Evolutionary conservation across 2,113 vertebrate species (phyloP), one percentile per base, ranked within the genome.

Genomic region (Mobula hypostoma): DNA sequence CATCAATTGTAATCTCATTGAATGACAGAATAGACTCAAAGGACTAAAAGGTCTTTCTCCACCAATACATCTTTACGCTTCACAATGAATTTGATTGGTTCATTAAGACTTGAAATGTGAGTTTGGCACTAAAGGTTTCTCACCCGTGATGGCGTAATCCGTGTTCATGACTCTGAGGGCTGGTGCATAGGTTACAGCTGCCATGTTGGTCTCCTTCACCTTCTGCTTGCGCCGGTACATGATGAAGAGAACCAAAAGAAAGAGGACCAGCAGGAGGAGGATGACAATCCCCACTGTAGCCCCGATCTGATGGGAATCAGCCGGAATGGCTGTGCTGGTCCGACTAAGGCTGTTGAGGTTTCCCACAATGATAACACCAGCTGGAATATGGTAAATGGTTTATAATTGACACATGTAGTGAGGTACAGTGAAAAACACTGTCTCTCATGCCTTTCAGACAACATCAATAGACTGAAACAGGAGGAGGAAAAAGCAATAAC

Each of bases 141-240:
- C 95, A 98, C 98, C 98, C 95, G 98, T 95, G 77, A 98, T 95
- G 88, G 96, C 95, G 79, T 99, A 99, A 95, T 99, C 98, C 6
- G 97, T 95, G 21, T 97, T 97, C 94, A 97, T 96, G 94, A 97
- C 97, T 94, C 98, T 97, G 96, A 98, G 94, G 1, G 98, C 98
- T 0, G 99, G 98, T 0, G 98, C 98, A 95, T 99, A 99, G 82
- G 97, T 98, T 88, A 99, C 99, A 0, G 98, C 96, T 0, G 98
- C 98, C 98, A 98, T 98, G 79, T 97, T 95, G 2, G 98, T 96
- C 94, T 98, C 98, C 96, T 99, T 99, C 66, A 97, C 97, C 95
- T 99, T 99, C 95, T 98, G 98, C 95, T 98, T 99, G 48, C 98
- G 98, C 95, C 97, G 97, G 95, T 99, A 99, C 96, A 99, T 96